Evolutionary conservation across 2,113 vertebrate species (phyloP).

Genomic region (Callionymus lyra): DNA sequence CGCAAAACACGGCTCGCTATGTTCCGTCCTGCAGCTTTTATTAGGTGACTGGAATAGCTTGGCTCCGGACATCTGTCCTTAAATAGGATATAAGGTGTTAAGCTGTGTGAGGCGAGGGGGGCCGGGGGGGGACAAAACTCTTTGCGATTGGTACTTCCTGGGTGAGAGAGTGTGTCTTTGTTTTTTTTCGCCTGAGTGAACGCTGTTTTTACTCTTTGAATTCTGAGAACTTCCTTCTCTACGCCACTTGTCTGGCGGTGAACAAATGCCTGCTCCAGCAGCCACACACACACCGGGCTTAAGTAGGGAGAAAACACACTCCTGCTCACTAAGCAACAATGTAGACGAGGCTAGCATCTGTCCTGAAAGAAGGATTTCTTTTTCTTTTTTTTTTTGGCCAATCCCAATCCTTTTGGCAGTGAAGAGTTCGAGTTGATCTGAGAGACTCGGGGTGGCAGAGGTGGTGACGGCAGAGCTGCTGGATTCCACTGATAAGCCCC

Average conservation of each 20-base stretch:
- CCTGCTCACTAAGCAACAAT: conserved; percentile 17
- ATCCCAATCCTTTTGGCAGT: conserved; percentile 6
- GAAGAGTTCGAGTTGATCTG: conserved; percentile 11
- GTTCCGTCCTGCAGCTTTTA: conserved; percentile 18
- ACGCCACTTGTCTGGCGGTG: conserved; percentile 1
- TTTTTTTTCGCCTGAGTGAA: conserved; percentile 29
- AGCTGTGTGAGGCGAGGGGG: conserved; percentile 6
- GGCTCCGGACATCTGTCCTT: not conserved
- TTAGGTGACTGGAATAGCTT: conserved; percentile 8
- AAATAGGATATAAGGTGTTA: conserved; percentile 21
- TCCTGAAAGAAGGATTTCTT: conserved; percentile 22
- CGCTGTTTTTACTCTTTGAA: conserved; percentile 25
- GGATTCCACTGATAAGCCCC: conserved; percentile 19
- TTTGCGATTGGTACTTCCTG: conserved; percentile 32
- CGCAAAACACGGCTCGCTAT: conserved; percentile 3
- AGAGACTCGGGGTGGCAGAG: conserved; percentile 12
- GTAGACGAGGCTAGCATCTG: not conserved
- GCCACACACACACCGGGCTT: not conserved
- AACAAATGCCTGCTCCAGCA: conserved; percentile 19
- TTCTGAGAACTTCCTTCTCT: conserved; percentile 18
- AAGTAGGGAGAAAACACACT: conserved; percentile 1
- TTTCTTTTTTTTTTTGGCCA: too few relatives aligned
- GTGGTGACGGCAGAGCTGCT: conserved; percentile 10
- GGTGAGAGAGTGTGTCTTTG: conserved; percentile 16
- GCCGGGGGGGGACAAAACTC: conserved; percentile 14